Evolutionary conservation across 2,797 vertebrate genomes (phyloP), one percentile per base, ranked within the genome.

Genomic region (Carapus acus): DNA sequence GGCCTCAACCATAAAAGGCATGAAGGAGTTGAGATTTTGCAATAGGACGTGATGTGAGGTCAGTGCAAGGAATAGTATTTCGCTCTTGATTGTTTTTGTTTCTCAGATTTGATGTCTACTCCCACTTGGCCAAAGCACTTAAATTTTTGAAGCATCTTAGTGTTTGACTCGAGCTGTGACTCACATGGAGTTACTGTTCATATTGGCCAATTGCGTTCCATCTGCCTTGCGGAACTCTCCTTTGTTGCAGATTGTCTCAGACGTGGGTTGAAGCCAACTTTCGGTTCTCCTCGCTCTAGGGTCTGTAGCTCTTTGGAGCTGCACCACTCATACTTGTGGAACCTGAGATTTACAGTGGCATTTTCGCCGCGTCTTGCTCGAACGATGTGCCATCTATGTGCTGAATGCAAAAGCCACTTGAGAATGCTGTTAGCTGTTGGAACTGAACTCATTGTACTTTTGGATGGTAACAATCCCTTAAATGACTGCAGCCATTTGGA

Each of bases 201-300:
- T 46, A 54, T 38, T 69, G 63, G 40, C 54, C 29, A 21, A 15
- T 17, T 43, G 45, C 37, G 19, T 43, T 48, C 38, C 43, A 33
- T 76, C 48, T 56, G 47, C 57, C 38, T 44, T 49, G 41, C 18
- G 29, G 37, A 9, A 6, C 37, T 67, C 47, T 49, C 58, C 73
- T 64, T 58, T 37, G 54, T 36, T 54, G 36, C 37, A 34, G 58
- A 63, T 54, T 4, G 48, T 67, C 21, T 68, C 41, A 23, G 38
- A 15, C 18, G 46, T 20, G 48, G 48, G 54, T 56, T 64, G n/a
- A n/a, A 56, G 24, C 24, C 43, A 50, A 51, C 54, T 72, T 63
- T 65, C 49, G 46, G 51, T 21, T 71, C 39, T 39, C 34, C 45
- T 73, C 74, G 76, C 60, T 72, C 54, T 71, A 74, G 50, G 58